Percentiles rank a stretch among this genome's conserved stretches.
phyloP scores from a whole-genome alignment of 2,888 invertebrate genomes.

The Papilio gigon region DNA sequence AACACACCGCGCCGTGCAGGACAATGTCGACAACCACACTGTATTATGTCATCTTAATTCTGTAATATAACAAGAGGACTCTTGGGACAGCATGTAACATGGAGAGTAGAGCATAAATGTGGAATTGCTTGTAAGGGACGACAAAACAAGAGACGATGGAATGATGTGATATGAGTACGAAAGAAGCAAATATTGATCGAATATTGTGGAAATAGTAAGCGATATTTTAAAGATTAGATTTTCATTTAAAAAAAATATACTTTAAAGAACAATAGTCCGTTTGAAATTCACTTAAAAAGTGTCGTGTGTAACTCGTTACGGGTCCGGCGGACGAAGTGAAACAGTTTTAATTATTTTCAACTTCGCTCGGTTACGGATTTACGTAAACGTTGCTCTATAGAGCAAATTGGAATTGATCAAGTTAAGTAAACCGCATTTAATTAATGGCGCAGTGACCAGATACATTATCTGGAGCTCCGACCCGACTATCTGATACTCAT shows the following conservation, averaged over 20 bases:
- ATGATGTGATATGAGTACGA: not conserved
- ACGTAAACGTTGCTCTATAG: conserved; percentile 46
- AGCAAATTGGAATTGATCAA: conserved; percentile 71
- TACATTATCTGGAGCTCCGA: conserved; percentile 76
- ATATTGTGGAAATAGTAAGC: too few relatives aligned
- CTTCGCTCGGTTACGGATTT: conserved; percentile 48
- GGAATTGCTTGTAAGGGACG: not conserved
- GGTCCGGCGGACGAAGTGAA: conserved; percentile 34
- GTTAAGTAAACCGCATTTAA: conserved; percentile 74
- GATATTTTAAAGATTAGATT: not conserved
- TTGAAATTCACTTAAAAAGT: conserved; percentile 36
- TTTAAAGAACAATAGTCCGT: not conserved
- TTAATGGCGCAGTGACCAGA: conserved; percentile 76
- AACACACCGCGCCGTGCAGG: conserved; percentile 54
- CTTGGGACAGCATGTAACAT: conserved; percentile 5
- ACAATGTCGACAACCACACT: conserved; percentile 61
- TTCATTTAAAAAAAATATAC: not conserved
- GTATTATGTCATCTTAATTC: conserved; percentile 58
- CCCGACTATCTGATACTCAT: conserved; percentile 73
- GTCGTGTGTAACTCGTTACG: conserved; percentile 23
- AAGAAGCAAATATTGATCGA: too few relatives aligned
- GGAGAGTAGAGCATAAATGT: conserved; percentile 28
- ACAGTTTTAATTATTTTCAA: conserved; percentile 50
- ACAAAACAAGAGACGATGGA: not conserved
- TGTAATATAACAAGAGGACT: conserved; percentile 14